Evolutionary conservation across 2,888 invertebrate species (phyloP), one percentile per base, ranked within the genome.

Genomic region (Agonopterix subpropinquella): DNA sequence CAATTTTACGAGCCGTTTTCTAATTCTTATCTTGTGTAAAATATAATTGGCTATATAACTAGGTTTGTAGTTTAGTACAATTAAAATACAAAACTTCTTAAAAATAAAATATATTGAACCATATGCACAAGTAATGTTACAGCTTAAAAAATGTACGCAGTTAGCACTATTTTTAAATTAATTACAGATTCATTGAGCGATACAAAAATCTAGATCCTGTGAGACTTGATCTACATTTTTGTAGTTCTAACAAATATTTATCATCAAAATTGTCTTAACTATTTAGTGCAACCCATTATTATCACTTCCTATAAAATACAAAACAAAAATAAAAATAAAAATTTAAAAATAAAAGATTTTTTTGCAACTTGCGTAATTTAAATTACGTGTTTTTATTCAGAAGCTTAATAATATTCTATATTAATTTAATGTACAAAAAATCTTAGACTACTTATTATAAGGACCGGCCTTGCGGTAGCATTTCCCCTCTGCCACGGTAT

Each of bases 71-170:
- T 18, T 18, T 18, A 18, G 3, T 28, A 28, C 5, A 39, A 39
- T 39, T n/a, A 39, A 39, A 39, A 9, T 9, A 13, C 8, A 18
- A 35, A 9, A 10, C 35, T 18, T 46, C 47, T 39, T 46, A 46
- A 43, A 42, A 46, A 43, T 49, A 45, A 48, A 36, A 48, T 45
- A 48, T 44, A 63, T 69, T 69, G 65, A 73, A 78, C 67, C 71
- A 74, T 77, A 76, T 75, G 72, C 73, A 77, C 73, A 77, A 67
- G 64, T 64, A 66, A 69, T 69, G 59, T 73, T 77, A 75, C 63
- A 75, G 73, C 77, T 79, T 75, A 77, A 68, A 67, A 68, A 70
- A 67, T 65, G 62, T 70, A 74, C 62, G 67, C 51, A 9, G 39
- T 39, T 39, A n/a, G n/a, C 39, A n/a, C 39, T 39, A 39, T 10